phyloP scores from a whole-genome alignment of 1,140 invertebrate species.

The Ostrea edulis region DNA sequence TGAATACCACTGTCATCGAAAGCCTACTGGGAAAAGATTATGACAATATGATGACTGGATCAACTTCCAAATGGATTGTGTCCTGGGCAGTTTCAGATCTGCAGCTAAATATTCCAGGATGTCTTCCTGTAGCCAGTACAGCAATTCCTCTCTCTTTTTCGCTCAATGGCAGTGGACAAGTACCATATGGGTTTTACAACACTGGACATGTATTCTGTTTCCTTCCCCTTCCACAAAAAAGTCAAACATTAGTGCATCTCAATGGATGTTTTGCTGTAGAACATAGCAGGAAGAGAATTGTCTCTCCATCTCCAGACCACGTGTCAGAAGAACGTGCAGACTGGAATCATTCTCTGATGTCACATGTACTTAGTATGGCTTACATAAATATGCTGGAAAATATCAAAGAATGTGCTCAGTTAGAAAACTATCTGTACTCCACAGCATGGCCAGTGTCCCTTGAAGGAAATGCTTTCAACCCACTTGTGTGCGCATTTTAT shows the following conservation, averaged over 20 bases:
- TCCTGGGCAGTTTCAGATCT: neutral
- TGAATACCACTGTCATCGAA: neutral
- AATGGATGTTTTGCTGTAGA: slow-evolving; percentile 68
- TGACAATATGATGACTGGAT: slow-evolving; percentile 6
- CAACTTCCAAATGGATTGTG: neutral
- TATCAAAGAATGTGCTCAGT: neutral
- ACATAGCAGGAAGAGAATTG: slow-evolving; percentile 65
- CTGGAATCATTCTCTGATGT: slow-evolving; percentile 20
- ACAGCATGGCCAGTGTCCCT: neutral
- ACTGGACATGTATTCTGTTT: slow-evolving; percentile 69
- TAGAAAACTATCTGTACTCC: neutral
- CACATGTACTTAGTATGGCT: neutral
- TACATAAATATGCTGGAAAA: slow-evolving; percentile 10
- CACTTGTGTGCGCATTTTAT: neutral
- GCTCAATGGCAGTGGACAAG: neutral
- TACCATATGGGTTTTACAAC: neutral
- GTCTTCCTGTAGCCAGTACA: slow-evolving; percentile 9
- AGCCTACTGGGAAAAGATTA: neutral
- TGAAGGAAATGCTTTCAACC: neutral
- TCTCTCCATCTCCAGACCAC: slow-evolving; percentile 53
- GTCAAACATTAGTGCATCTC: slow-evolving; percentile 64
- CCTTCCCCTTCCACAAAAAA: slow-evolving; percentile 65
- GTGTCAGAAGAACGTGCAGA: slow-evolving; percentile 26
- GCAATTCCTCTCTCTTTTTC: neutral
- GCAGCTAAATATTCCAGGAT: neutral